Evolutionary conservation across 1,140 invertebrate species (phyloP).

Genomic region (Probaryconus sp.): DNA sequence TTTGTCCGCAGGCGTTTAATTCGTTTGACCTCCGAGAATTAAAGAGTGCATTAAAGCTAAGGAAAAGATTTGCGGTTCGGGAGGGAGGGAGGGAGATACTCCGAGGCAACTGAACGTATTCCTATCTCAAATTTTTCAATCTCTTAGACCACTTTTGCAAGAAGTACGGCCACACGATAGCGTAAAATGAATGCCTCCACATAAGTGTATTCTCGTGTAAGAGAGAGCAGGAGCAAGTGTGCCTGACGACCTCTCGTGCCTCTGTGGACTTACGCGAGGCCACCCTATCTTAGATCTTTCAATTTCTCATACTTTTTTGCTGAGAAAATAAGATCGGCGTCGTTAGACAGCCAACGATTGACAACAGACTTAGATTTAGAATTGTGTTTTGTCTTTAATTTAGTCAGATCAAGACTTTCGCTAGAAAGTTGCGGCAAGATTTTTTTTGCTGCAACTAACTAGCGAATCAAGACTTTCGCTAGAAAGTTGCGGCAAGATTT

Average conservation of each 20-base stretch:
- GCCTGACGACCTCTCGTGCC: conserved; percentile 72
- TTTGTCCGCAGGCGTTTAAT: conserved; percentile 23
- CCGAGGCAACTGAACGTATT: conserved; percentile 62
- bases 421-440: too few relatives aligned
- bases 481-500: too few relatives aligned
- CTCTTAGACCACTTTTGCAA: conserved; percentile 55
- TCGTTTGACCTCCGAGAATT: conserved; percentile 30
- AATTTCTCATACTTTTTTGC: conserved; percentile 72
- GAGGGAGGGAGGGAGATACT: conserved; percentile 19
- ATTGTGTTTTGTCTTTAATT: too few relatives aligned
- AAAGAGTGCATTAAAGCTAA: conserved; percentile 36
- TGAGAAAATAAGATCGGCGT: conserved; percentile 43
- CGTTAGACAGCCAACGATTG: conserved; percentile 26
- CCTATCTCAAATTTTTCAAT: conserved; percentile 73
- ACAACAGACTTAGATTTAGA: conserved; percentile 41
- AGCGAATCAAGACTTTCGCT: too few relatives aligned
- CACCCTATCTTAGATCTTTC: conserved; percentile 73
- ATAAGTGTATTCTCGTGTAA: conserved; percentile 74
- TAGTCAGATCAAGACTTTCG: too few relatives aligned
- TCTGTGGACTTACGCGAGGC: conserved; percentile 54
- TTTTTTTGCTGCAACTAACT: too few relatives aligned
- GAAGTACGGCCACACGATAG: conserved; percentile 67
- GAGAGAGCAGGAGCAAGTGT: conserved; percentile 61
- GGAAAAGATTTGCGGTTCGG: conserved; percentile 31
- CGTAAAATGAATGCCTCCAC: conserved; percentile 72